Evolutionary conservation across 2,888 invertebrate species (phyloP).

Genomic region (Folsomia candida): DNA sequence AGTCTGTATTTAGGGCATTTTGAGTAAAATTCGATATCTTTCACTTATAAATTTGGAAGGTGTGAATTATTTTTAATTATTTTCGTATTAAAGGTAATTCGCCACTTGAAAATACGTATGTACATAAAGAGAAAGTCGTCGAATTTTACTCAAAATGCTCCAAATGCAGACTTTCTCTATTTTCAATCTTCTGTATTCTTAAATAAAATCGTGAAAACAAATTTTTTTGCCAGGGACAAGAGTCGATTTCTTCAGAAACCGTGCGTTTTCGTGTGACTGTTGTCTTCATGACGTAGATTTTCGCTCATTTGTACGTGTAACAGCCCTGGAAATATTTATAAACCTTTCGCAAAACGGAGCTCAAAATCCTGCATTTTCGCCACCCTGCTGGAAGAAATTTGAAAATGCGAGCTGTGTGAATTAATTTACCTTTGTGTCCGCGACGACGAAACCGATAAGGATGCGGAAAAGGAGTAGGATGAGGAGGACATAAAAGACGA

Average conservation of each 20-base stretch:
- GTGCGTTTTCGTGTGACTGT: too few relatives aligned
- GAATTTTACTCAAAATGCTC: neutral
- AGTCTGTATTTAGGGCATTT: neutral
- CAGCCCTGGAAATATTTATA: neutral
- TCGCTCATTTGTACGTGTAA: neutral
- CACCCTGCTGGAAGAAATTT: neutral
- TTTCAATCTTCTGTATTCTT: too few relatives aligned
- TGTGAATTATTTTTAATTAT: neutral
- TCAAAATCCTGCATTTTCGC: too few relatives aligned
- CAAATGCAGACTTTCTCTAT: too few relatives aligned
- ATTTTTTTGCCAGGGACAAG: too few relatives aligned
- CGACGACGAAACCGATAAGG: constrained; percentile 22
- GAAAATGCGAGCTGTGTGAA: too few relatives aligned
- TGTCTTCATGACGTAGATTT: too few relatives aligned
- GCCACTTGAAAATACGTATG: too few relatives aligned
- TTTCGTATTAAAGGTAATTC: neutral
- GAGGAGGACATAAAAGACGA: constrained; percentile 15
- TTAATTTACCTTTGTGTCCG: constrained; percentile 20
- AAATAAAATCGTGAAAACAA: too few relatives aligned
- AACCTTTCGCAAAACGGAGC: neutral
- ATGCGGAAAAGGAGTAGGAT: constrained; percentile 20
- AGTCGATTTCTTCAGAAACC: too few relatives aligned
- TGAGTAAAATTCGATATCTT: neutral
- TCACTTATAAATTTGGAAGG: too few relatives aligned
- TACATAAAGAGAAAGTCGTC: too few relatives aligned